Percentiles rank a stretch among this genome's conserved stretches.
Conservation (phyloP, 2,888 invertebrate genomes). For the Lasioglossum vierecki region DNA sequence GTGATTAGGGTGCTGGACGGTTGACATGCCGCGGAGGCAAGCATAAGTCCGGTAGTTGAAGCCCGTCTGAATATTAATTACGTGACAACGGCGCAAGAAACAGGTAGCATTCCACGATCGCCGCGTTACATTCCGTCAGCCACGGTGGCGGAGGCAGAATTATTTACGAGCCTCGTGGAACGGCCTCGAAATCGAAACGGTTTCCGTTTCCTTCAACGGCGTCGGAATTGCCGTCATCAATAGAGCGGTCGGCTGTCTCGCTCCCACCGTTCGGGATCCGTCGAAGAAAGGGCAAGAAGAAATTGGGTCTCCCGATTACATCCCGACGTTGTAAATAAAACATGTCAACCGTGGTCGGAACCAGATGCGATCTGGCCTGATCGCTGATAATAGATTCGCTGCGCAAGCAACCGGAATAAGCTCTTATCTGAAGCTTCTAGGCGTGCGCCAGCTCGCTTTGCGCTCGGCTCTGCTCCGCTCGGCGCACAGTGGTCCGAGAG, state of each 20-base stretch:
- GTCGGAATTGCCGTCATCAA: constrained; percentile 52
- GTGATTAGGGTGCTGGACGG: not conserved
- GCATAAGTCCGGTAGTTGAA: not conserved
- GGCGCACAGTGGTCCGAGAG: not conserved
- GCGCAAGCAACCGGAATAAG: constrained; percentile 33
- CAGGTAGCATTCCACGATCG: constrained; percentile 5
- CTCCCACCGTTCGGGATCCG: not conserved
- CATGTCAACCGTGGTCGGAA: constrained; percentile 37
- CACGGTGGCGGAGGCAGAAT: constrained; percentile 39
- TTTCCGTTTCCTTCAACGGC: constrained; percentile 34
- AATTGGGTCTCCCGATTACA: constrained; percentile 39
- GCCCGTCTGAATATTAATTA: constrained; percentile 3
- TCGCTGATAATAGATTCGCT: constrained; percentile 36
- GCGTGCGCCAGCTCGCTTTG: not conserved
- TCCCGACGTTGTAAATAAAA: constrained; percentile 45
- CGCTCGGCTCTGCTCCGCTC: not conserved
- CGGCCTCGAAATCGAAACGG: constrained; percentile 50
- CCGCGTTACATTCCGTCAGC: not conserved
- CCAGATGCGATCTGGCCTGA: constrained; percentile 37
- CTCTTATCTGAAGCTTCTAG: constrained; percentile 37
- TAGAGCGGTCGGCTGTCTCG: constrained; percentile 11
- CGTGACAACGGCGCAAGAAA: not conserved
- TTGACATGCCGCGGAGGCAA: not conserved
- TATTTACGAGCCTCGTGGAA: constrained; percentile 46
- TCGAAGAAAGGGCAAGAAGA: constrained; percentile 19